Evolutionary conservation across 2,113 vertebrate species (phyloP).

Genomic region (Peucedramus taeniatus): DNA sequence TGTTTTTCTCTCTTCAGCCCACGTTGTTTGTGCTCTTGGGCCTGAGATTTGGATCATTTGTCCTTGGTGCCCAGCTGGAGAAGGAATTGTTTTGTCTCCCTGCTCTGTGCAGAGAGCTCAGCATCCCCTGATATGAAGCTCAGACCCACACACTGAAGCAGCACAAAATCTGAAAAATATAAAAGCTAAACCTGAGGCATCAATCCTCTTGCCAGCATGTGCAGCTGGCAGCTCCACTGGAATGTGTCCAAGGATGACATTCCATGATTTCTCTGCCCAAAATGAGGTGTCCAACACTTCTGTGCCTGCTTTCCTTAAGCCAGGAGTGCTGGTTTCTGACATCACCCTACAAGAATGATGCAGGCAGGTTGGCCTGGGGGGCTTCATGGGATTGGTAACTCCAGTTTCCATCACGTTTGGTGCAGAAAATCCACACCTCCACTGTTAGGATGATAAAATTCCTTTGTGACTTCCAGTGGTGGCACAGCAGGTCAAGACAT

Average conservation of each 20-base stretch:
- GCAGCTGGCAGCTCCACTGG: neutral
- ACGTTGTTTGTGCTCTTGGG: no score
- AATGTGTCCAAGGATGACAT: neutral
- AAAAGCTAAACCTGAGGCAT: neutral
- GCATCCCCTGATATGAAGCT: neutral
- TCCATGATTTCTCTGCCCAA: neutral
- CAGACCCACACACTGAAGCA: neutral
- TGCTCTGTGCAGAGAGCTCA: no score
- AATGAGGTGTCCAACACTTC: neutral
- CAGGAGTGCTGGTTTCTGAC: neutral
- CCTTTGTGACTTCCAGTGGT: neutral
- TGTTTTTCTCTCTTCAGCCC: no score
- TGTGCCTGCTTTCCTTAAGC: neutral
- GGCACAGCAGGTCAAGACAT: neutral
- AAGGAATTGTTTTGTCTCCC: no score
- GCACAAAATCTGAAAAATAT: neutral
- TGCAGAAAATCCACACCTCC: neutral
- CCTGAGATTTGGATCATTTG: no score
- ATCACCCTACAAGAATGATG: rapidly evolving
- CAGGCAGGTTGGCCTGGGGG: neutral
- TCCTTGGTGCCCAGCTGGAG: no score
- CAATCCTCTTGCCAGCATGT: neutral
- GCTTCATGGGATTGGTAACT: neutral
- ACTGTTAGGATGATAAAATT: neutral
- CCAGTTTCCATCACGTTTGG: neutral